These are phyloP conservation scores for Leucoraja ocellata DNA, from an alignment of 2,797 vertebrate species.

Conservation along the genomic window DNA sequence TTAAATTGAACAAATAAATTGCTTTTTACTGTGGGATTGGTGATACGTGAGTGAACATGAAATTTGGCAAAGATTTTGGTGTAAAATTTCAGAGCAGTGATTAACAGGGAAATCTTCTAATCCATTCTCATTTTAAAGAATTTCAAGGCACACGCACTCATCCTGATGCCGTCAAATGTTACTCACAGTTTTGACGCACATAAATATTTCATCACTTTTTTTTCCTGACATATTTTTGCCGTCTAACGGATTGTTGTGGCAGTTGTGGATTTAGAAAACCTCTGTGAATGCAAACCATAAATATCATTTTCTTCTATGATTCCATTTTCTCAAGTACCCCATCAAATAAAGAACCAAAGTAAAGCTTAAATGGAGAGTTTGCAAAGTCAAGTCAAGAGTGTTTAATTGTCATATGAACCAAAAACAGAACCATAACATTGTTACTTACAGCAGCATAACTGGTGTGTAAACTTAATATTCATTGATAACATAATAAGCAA, in stretches of 20 bases:
- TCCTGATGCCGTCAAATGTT: not conserved
- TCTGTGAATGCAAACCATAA: not conserved
- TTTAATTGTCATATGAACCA: no score
- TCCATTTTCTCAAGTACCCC: no score
- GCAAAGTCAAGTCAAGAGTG: no score
- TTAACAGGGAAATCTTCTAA: not conserved
- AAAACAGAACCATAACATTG: no score
- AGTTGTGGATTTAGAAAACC: not conserved
- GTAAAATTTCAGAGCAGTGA: not conserved
- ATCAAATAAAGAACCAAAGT: constrained; percentile 5
- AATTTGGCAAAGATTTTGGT: not conserved
- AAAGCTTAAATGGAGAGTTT: not conserved
- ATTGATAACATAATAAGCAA: no score
- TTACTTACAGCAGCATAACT: no score
- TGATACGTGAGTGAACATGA: not conserved
- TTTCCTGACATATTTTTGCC: not conserved
- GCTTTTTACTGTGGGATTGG: not conserved
- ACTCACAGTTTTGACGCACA: not conserved
- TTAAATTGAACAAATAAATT: constrained; percentile 22
- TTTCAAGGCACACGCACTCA: not conserved
- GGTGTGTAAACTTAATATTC: no score
- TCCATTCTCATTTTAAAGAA: not conserved
- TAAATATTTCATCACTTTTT: not conserved
- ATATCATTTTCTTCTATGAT: not conserved
- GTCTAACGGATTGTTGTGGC: not conserved